Percentiles rank a stretch among this genome's conserved stretches.
Conservation (phyloP, 2,888 invertebrate species). For the Sminthurides aquaticus region DNA sequence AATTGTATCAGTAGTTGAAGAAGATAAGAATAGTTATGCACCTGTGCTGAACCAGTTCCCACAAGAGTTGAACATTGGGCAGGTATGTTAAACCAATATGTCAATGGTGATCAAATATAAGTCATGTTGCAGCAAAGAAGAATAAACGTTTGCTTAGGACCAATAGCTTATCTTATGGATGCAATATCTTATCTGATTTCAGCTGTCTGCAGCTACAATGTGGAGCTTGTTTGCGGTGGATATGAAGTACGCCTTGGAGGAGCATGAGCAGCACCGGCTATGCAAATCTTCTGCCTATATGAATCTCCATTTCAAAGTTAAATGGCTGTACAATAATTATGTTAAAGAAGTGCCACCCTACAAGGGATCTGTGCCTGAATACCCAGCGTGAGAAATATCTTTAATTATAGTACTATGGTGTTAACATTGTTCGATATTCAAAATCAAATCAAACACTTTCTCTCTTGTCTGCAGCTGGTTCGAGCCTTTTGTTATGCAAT, state of each 20-base stretch:
- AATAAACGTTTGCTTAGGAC: no score
- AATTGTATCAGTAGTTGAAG: slow-evolving; percentile 96
- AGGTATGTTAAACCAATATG: no score
- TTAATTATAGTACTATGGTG: background rate
- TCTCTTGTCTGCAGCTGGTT: slow-evolving; percentile 68
- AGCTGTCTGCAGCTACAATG: slow-evolving; percentile 94
- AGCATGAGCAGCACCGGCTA: slow-evolving; percentile 88
- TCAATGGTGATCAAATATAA: background rate
- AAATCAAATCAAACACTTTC: background rate
- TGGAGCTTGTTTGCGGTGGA: slow-evolving; percentile 95
- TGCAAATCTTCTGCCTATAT: slow-evolving; percentile 99
- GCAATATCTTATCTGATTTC: no score
- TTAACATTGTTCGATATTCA: background rate
- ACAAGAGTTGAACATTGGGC: slow-evolving; percentile 96
- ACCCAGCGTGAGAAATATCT: slow-evolving; percentile 63
- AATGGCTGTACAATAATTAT: slow-evolving; percentile 97
- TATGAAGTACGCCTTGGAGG: slow-evolving; percentile 95
- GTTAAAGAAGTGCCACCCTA: slow-evolving; percentile 95
- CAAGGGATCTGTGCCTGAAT: slow-evolving; percentile 94
- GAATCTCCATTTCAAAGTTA: slow-evolving; percentile 98
- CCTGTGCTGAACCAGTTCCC: slow-evolving; percentile 98
- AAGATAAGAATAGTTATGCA: slow-evolving; percentile 95
- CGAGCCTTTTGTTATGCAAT: slow-evolving; percentile 99
- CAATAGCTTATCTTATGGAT: no score
- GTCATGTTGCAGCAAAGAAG: no score